Base-by-base conservation (phyloP, 2,113 vertebrate genomes). In the Boleophthalmus pectinirostris region DNA sequence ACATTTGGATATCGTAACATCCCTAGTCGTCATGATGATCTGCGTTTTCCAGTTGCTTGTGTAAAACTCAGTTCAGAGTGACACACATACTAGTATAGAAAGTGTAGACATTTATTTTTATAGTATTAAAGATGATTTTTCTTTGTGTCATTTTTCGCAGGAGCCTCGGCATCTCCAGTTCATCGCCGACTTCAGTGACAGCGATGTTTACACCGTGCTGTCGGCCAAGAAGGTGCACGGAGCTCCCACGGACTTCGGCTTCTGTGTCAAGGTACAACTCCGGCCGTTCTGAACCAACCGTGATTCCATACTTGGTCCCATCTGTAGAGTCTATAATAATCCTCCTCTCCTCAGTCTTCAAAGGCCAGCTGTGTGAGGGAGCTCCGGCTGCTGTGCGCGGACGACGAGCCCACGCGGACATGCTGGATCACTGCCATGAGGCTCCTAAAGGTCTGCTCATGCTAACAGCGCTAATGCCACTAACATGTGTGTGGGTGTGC, bases 361-460 rank as follows among this genome's bases (percentile, higher is more conserved):
- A 96, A 95, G 93, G 94, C 94, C 75, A 93, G 94, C 88, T 95
- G 95, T 83, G 87, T 92, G 85, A 94, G 96, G 87, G 96, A 98
- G 93, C 94, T 98, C 94, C 98, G 95, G 93, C 93, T 97, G 88
- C 94, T 99, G 84, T 99, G 96, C 93, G 96, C 98, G 7, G 97
- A 98, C 84, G 96, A 96, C 76, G 97, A 98, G 82, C 95, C 94
- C 91, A 96, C 89, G 87, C 96, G 95, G 92, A 97, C 93, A 77
- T 97, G 97, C 83, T 99, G 98, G 98, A 94, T 98, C 93, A 97
- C 96, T 9, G 96, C 97, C 81, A 92, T 99, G 93, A 95, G 98
- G 82, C 94, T 99, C 90, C 95, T 98, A 85, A 99, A 99, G 97
- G 97, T 99, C 80, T 75, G 83, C 69, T 76, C 49, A 43, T 43